Base-by-base conservation (phyloP, 2,113 vertebrate genomes). In the Perognathus longimembris region DNA sequence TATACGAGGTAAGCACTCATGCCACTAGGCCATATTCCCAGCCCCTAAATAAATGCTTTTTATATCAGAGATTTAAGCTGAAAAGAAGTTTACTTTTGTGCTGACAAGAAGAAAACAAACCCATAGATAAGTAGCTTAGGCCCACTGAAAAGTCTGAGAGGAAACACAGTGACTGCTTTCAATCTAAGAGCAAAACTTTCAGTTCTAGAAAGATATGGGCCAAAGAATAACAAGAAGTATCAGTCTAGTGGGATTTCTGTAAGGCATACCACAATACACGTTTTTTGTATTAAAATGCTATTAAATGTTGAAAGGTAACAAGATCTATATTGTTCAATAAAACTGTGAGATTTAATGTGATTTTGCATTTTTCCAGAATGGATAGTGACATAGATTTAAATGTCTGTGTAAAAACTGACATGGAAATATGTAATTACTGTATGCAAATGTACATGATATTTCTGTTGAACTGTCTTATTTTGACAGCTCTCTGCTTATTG, bases 31-130 rank as follows among this genome's bases (percentile, higher is more conserved):
- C n/a, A n/a, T n/a, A n/a, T n/a, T n/a, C n/a, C n/a, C n/a, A n/a
- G n/a, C n/a, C 38, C 89, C 78, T 83, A 75, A 90, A 30, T 8
- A 5, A 71, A 63, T 77, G 54, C 10, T 34, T 86, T 73, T 82
- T 64, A 54, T 77, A 22, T 54, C 38, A 74, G 54, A 73, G 8
- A 32, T 71, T 73, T 83, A 86, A 87, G 59, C 17, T 86, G n/a
- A 77, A 76, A 69, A 77, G 26, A 95, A 82, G 82, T 77, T 78
- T 86, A 66, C 24, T n/a, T 82, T 89, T 89, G 54, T 69, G 24
- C 7, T 32, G 74, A 24, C 70, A 50, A 79, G 63, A 81, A 77
- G 32, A 91, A 63, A 73, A 76, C 57, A 91, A 64, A 91, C 6
- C 6, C 78, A 82, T 24, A 63, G 3, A 78, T 34, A 50, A 61